Conservation (phyloP, 1,140 invertebrate genomes). For the Lepidurus packardi region DNA sequence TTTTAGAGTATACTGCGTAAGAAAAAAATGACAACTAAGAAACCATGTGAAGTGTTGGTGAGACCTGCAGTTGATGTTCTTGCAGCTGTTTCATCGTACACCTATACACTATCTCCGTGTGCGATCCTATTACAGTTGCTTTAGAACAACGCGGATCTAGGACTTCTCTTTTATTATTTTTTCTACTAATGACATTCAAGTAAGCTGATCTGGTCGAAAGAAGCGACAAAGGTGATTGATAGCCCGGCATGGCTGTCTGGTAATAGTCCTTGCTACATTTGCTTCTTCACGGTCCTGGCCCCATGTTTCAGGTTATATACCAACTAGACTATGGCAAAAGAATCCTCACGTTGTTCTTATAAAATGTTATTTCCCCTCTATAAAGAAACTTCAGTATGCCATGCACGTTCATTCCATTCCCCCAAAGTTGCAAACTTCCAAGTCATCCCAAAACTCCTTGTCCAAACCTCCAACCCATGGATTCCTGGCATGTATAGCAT, state of each 20-base stretch:
- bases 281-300: background rate
- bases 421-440: background rate
- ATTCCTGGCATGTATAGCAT: background rate
- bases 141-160: too few relatives aligned
- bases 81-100: too few relatives aligned
- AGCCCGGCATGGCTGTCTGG: background rate
- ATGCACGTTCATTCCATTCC: background rate
- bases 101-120: too few relatives aligned
- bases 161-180: background rate
- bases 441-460: background rate
- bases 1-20: too few relatives aligned
- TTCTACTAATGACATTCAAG: background rate
- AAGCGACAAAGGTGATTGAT: slow-evolving; percentile 10
- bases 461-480: too few relatives aligned
- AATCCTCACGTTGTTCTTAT: background rate
- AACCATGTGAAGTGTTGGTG: too few relatives aligned
- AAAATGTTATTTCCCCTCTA: background rate
- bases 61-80: too few relatives aligned
- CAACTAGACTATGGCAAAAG: background rate
- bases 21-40: too few relatives aligned
- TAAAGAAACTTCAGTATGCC: background rate
- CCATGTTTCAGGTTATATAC: background rate
- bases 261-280: background rate
- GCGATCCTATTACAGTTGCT: too few relatives aligned
- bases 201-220: background rate